phyloP scores from a whole-genome alignment of 1,140 invertebrate genomes.

The Heliconius hermathena region DNA sequence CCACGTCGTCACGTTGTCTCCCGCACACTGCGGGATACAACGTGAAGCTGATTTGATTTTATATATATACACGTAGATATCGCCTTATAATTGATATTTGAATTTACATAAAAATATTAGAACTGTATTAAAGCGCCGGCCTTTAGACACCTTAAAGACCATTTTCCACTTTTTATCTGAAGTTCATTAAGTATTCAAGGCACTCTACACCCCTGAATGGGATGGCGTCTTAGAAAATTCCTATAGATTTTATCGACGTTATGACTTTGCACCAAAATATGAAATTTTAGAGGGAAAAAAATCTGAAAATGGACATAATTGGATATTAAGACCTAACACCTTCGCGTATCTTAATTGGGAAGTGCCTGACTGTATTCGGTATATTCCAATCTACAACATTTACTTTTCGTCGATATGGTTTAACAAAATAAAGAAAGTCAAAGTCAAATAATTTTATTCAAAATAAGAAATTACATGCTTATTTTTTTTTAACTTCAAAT shows the following conservation, averaged over 20 bases:
- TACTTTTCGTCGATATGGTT: too few species aligned
- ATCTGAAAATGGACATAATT: neutral
- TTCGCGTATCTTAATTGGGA: too few species aligned
- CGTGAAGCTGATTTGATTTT: neutral
- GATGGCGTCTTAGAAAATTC: constrained; percentile 6
- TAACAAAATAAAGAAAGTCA: too few species aligned
- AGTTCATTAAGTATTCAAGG: constrained; percentile 1
- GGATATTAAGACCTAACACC: neutral
- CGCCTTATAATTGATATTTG: too few species aligned
- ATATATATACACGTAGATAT: too few species aligned
- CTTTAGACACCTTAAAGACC: neutral
- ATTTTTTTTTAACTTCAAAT: too few species aligned
- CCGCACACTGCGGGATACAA: too few species aligned
- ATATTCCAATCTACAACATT: too few species aligned
- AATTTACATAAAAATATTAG: neutral
- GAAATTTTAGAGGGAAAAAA: neutral
- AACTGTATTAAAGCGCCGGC: neutral
- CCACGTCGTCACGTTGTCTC: too few species aligned
- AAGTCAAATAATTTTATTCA: too few species aligned
- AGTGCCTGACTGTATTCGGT: too few species aligned
- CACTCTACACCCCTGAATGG: neutral
- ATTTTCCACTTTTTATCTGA: constrained; percentile 8
- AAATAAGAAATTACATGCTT: too few species aligned
- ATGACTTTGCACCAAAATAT: constrained; percentile 2
- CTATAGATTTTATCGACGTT: neutral